Evolutionary conservation across 2,888 invertebrate genomes (phyloP).

Genomic region (Pilophorus perplexus): DNA sequence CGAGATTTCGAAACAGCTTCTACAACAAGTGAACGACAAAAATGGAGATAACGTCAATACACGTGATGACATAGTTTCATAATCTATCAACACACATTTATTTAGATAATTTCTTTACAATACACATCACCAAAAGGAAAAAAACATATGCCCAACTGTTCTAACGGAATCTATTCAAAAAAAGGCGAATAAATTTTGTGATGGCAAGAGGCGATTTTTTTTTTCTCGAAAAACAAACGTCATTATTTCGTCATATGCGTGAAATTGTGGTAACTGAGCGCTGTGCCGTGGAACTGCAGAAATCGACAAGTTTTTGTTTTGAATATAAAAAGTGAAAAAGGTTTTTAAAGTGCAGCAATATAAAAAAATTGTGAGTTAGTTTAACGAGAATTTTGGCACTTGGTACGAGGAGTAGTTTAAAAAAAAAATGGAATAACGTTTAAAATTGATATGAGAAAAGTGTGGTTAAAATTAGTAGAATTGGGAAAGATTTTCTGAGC

Average conservation of each 20-base stretch:
- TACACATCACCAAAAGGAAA: slow-evolving; percentile 1
- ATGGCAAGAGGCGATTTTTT: slow-evolving; percentile 1
- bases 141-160: no score
- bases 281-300: no score
- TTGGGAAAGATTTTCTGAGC: no score
- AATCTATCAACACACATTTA: background rate
- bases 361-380: background rate
- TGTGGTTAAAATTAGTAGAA: background rate
- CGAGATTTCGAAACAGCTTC: no score
- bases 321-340: background rate
- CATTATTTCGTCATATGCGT: background rate
- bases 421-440: no score
- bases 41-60: no score
- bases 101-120: slow-evolving; percentile 1
- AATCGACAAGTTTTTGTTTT: background rate
- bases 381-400: background rate
- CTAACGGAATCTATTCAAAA: background rate
- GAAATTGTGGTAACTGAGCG: slow-evolving; percentile 20
- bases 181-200: background rate
- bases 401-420: no score
- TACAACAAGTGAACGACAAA: no score
- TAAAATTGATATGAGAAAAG: no score
- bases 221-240: background rate
- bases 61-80: no score
- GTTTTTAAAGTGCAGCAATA: background rate